A percentile compares a stretch with the other conserved stretches of the same genome.
Evolutionary conservation across 2,797 vertebrate species (phyloP).

Genomic region (Anabas testudineus): DNA sequence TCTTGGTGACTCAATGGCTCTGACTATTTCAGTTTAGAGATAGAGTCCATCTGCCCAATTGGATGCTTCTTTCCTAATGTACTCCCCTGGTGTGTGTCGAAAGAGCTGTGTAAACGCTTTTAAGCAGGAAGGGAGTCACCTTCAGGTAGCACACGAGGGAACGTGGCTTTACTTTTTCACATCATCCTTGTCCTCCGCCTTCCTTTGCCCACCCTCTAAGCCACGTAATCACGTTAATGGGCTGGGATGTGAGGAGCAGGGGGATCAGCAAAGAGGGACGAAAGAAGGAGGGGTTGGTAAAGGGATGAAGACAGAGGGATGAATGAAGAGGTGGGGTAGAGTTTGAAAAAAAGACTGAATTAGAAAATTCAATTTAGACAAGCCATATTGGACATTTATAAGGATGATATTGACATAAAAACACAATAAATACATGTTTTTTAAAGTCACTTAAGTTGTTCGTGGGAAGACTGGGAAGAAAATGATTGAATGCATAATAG

Average conservation of each 20-base stretch:
- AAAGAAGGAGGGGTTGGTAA: neutral
- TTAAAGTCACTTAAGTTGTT: neutral
- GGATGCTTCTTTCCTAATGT: constrained; percentile 60
- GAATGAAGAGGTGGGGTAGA: constrained; percentile 5
- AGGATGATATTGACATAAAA: neutral
- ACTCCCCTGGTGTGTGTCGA: constrained; percentile 42
- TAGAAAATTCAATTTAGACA: neutral
- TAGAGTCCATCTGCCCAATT: constrained; percentile 62
- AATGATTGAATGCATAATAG: too few relatives aligned
- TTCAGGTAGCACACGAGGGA: constrained; percentile 57
- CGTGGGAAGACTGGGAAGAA: too few relatives aligned
- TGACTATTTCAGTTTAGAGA: constrained; percentile 58
- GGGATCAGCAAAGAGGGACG: neutral
- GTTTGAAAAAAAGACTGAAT: constrained; percentile 9
- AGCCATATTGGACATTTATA: neutral
- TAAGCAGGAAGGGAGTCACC: constrained; percentile 65
- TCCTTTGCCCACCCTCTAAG: constrained; percentile 36
- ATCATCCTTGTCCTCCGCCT: constrained; percentile 48
- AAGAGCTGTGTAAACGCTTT: constrained; percentile 74
- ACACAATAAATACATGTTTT: neutral
- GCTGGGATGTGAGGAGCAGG: neutral
- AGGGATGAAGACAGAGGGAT: constrained; percentile 19
- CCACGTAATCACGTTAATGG: constrained; percentile 66
- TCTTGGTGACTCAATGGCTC: constrained; percentile 44
- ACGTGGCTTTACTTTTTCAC: constrained; percentile 21